A percentile compares a stretch with the other conserved stretches of the same genome.
These are phyloP conservation scores for Trichogramma evanescens DNA, from an alignment of 2,888 invertebrate genomes.

Conservation along the genomic window DNA sequence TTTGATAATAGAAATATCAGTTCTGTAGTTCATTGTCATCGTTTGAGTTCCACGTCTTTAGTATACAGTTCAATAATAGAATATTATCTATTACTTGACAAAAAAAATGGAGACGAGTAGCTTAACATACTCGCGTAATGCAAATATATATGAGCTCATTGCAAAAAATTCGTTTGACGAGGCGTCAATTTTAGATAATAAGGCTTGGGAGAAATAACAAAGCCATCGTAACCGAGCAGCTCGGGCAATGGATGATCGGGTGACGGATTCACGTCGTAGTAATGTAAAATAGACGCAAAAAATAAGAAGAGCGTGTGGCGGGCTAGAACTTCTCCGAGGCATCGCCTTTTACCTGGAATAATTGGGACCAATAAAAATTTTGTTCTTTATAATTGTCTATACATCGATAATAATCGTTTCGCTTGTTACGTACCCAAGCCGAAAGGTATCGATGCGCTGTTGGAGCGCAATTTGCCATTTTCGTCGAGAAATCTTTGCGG, in stretches of 20 bases:
- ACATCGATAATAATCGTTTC: not conserved
- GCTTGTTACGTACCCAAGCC: slow-evolving; percentile 54
- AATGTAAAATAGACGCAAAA: slow-evolving; percentile 45
- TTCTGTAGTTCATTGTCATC: too few species aligned
- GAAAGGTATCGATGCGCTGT: slow-evolving; percentile 58
- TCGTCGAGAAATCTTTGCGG: slow-evolving; percentile 61
- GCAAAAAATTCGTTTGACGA: not conserved
- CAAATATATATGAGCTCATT: slow-evolving; percentile 1
- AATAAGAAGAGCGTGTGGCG: slow-evolving; percentile 46
- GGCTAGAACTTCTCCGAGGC: slow-evolving; percentile 49
- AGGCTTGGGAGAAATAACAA: slow-evolving; percentile 54
- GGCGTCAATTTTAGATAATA: slow-evolving; percentile 44
- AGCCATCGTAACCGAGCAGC: slow-evolving; percentile 52
- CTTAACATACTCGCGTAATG: slow-evolving; percentile 2
- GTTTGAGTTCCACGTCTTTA: too few species aligned
- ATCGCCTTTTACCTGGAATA: slow-evolving; percentile 47
- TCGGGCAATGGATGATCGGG: slow-evolving; percentile 45
- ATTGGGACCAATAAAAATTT: not conserved
- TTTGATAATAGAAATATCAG: too few species aligned
- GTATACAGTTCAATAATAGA: too few species aligned
- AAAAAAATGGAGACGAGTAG: not conserved
- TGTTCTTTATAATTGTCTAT: not conserved
- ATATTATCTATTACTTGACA: not conserved
- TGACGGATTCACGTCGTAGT: slow-evolving; percentile 42
- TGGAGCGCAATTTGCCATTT: slow-evolving; percentile 52